Percentiles rank a stretch among this genome's conserved stretches.
Conservation (phyloP, 2,113 vertebrate genomes). For the Chrysemys picta region DNA sequence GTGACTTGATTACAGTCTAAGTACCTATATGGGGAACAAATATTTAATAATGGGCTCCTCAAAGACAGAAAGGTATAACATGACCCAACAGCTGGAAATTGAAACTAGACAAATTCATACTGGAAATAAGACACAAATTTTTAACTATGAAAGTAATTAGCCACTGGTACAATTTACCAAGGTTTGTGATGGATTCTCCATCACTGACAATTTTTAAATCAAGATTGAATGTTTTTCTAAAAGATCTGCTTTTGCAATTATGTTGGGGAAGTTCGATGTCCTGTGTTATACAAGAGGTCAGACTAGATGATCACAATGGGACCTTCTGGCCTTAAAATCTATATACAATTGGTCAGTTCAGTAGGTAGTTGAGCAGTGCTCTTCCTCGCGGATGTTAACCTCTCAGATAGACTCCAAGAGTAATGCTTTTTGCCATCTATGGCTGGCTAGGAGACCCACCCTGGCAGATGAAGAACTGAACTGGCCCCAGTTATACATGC, state of each 20-base stretch:
- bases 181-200: neutral
- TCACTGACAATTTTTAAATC: neutral
- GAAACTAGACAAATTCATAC: neutral
- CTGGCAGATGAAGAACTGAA: neutral
- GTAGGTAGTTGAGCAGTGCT: neutral
- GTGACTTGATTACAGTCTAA: neutral
- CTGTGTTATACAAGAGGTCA: neutral
- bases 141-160: neutral
- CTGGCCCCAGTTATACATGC: neutral
- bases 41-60: neutral
- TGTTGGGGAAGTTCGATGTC: neutral
- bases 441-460: neutral
- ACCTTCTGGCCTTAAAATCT: neutral
- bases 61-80: neutral
- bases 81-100: neutral
- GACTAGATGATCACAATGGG: neutral
- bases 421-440: neutral
- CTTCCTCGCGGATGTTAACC: neutral
- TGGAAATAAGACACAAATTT: neutral
- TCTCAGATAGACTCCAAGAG: neutral
- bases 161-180: neutral
- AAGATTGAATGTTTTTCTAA: neutral
- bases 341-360: no score
- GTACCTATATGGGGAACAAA: neutral
- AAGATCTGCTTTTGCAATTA: neutral